These are phyloP conservation scores for Penaeus chinensis DNA, from an alignment of 1,140 invertebrate genomes.

Conservation along the genomic window DNA sequence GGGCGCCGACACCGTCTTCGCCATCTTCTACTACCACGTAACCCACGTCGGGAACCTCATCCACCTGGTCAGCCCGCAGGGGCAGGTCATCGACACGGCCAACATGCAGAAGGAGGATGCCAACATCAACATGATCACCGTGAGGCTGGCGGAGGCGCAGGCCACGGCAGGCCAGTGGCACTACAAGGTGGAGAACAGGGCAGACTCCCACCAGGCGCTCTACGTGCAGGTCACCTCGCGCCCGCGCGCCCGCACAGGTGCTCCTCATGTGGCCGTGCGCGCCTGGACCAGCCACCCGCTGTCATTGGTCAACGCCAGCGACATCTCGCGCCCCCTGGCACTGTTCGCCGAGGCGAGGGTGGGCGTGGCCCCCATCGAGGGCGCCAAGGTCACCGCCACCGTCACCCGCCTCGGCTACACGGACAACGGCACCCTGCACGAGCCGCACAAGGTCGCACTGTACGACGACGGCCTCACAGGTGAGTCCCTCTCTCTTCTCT, in stretches of 20 bases:
- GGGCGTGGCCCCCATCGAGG: slow-evolving; percentile 51
- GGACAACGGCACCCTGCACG: slow-evolving; percentile 59
- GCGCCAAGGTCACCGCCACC: slow-evolving; percentile 57
- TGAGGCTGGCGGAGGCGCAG: slow-evolving; percentile 56
- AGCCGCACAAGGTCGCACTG: slow-evolving; percentile 34
- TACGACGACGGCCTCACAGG: slow-evolving; percentile 61
- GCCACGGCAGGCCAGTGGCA: slow-evolving; percentile 60
- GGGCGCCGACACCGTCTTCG: slow-evolving; percentile 64
- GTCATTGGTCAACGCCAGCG: slow-evolving; percentile 57
- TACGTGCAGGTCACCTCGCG: slow-evolving; percentile 63
- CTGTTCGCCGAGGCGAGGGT: slow-evolving; percentile 57
- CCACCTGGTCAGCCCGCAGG: slow-evolving; percentile 61
- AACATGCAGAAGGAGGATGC: slow-evolving; percentile 64
- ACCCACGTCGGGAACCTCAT: slow-evolving; percentile 64
- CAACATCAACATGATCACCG: slow-evolving; percentile 64
- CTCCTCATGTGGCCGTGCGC: slow-evolving; percentile 42
- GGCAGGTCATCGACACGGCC: slow-evolving; percentile 62
- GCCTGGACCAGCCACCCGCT: slow-evolving; percentile 56
- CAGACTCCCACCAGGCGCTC: slow-evolving; percentile 60
- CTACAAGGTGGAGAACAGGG: slow-evolving; percentile 62
- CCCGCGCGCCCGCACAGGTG: slow-evolving; percentile 30
- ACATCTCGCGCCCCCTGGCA: slow-evolving; percentile 57
- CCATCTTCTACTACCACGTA: slow-evolving; percentile 65
- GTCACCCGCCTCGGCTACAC: slow-evolving; percentile 56
- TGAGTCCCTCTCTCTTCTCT: slow-evolving; percentile 21